phyloP scores from a whole-genome alignment of 2,113 vertebrate genomes.

The Menura novaehollandiae region DNA sequence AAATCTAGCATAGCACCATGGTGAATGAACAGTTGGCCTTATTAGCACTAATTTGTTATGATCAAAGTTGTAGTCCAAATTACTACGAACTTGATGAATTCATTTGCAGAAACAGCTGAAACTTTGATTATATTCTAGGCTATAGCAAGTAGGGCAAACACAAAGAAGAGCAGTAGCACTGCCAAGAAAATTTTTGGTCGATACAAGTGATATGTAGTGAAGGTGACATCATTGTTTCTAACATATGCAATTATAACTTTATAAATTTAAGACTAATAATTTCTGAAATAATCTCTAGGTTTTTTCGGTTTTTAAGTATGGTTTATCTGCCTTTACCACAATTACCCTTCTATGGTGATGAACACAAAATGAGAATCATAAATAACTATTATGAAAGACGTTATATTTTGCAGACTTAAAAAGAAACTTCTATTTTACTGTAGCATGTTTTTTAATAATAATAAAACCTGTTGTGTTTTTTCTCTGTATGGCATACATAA shows the following conservation, averaged over 20 bases:
- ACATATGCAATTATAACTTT: background rate
- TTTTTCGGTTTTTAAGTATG: background rate
- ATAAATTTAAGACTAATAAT: background rate
- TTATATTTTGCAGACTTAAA: background rate
- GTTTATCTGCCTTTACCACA: background rate
- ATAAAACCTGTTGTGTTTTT: background rate
- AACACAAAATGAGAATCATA: background rate
- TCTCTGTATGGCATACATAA: background rate
- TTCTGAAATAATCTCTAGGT: background rate
- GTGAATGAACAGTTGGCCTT: slow-evolving; percentile 1
- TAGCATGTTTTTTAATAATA: background rate
- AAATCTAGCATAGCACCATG: background rate
- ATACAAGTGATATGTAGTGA: background rate
- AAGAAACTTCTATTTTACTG: background rate
- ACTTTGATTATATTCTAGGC: background rate
- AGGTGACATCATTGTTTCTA: background rate
- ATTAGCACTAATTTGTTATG: slow-evolving; percentile 24
- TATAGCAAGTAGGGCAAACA: background rate
- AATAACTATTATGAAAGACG: background rate
- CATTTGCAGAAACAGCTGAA: slow-evolving; percentile 7
- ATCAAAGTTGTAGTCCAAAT: slow-evolving; percentile 22
- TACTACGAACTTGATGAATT: background rate
- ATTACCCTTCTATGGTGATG: background rate
- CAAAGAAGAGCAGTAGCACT: background rate
- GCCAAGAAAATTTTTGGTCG: background rate